Conservation (phyloP, 64 coral and sea anemone genomes). For the Pocillopora verrucosa region DNA sequence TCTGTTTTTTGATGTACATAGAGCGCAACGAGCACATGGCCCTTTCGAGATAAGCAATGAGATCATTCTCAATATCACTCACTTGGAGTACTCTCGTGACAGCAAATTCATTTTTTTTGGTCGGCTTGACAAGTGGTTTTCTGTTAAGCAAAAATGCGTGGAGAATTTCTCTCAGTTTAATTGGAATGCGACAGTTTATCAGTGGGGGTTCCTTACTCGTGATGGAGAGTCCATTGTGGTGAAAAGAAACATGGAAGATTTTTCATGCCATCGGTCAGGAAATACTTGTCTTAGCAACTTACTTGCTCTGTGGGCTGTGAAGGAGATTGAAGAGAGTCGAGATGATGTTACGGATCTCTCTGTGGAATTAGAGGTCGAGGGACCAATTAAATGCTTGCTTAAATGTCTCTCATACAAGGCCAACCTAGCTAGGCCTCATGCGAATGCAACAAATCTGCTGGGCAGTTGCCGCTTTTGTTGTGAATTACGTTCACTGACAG, state of each 20-base stretch:
- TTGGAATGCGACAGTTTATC: background rate
- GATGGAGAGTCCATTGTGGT: constrained; percentile 12
- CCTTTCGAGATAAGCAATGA: background rate
- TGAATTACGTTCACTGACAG: background rate
- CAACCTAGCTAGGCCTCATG: background rate
- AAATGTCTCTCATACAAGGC: background rate
- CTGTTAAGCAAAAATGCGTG: constrained; percentile 14
- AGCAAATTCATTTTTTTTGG: background rate
- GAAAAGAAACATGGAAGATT: background rate
- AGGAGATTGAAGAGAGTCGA: background rate
- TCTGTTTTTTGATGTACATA: background rate
- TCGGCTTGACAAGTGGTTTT: constrained; percentile 18
- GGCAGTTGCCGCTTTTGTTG: background rate
- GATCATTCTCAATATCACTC: background rate
- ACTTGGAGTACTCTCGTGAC: constrained; percentile 1
- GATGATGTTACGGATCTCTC: background rate
- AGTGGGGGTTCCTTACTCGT: background rate
- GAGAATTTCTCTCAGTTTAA: background rate
- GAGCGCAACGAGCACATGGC: background rate
- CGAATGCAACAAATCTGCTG: too few species aligned
- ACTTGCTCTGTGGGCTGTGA: background rate
- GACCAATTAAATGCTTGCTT: background rate
- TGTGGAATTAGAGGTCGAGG: too few species aligned
- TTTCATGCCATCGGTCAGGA: background rate
- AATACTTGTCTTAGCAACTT: background rate